phyloP scores from a whole-genome alignment of 2,888 invertebrate species.

The Lamproptera curius region DNA sequence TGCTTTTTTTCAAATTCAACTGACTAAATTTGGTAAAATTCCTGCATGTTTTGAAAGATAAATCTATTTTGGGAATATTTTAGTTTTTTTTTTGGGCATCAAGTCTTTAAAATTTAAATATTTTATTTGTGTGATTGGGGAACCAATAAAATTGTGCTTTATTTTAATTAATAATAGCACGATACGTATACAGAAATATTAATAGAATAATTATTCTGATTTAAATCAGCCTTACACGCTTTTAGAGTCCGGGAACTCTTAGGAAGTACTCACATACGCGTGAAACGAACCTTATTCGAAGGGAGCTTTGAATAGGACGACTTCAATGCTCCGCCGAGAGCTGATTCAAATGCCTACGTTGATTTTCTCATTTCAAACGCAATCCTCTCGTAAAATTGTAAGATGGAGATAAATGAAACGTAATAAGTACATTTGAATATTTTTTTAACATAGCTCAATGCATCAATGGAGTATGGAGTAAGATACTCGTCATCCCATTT shows the following conservation, averaged over 20 bases:
- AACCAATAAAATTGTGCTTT: no score
- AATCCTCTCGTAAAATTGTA: conserved; percentile 35
- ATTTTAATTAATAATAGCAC: no score
- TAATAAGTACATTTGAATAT: conserved; percentile 21
- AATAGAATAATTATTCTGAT: conserved; percentile 39
- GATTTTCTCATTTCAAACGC: conserved; percentile 43
- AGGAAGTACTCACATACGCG: conserved; percentile 43
- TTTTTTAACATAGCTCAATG: conserved; percentile 12
- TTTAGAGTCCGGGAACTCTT: conserved; percentile 37
- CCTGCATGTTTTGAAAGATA: no score
- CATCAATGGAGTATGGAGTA: conserved; percentile 4
- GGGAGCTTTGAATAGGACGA: conserved; percentile 41
- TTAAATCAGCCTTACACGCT: conserved; percentile 45
- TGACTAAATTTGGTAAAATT: no score
- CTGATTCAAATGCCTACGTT: conserved; percentile 44
- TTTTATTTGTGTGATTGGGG: no score
- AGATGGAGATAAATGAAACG: conserved; percentile 27
- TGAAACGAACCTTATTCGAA: conserved; percentile 45
- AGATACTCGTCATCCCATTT: conserved; percentile 11
- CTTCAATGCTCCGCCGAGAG: conserved; percentile 35
- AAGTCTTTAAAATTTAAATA: no score
- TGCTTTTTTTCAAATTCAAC: no score
- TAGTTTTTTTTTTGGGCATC: no score
- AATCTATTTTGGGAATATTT: no score
- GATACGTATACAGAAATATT: no score